These are phyloP conservation scores for Anguilla japonica DNA, from an alignment of 2,113 vertebrate species.

Conservation along the genomic window DNA sequence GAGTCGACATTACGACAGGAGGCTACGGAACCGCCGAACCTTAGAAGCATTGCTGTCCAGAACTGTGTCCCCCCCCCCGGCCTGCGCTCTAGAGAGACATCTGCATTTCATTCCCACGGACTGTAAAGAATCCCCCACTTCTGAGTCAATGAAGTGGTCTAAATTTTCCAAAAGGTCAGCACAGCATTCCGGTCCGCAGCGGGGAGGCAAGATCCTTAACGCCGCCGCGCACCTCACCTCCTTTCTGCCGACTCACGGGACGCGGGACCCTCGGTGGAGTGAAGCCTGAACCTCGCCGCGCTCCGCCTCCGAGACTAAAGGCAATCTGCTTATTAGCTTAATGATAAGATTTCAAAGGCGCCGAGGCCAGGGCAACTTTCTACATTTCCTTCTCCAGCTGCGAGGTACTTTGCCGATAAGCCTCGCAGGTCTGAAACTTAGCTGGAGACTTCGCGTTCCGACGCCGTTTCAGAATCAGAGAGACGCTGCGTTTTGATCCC, in stretches of 20 bases:
- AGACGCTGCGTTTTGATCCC: conserved; percentile 1
- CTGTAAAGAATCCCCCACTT: conserved; percentile 15
- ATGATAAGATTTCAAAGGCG: conserved; percentile 48
- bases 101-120: conserved; percentile 24
- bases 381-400: conserved; percentile 42
- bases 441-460: conserved; percentile 36
- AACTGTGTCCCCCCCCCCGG: conserved; percentile 4
- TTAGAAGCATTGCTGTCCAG: not conserved
- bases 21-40: not conserved
- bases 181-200: not conserved
- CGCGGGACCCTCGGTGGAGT: not conserved
- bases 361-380: conserved; percentile 47
- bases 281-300: not conserved
- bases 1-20: not conserved
- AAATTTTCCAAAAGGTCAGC: not conserved
- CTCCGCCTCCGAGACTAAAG: not conserved
- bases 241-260: not conserved
- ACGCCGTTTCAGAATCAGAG: conserved; percentile 24
- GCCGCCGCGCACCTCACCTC: not conserved
- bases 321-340: not conserved
- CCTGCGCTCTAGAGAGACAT: conserved; percentile 13
- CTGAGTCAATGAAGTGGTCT: conserved; percentile 62
- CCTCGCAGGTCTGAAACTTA: conserved; percentile 36
- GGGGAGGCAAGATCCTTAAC: not conserved
- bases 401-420: conserved; percentile 56